Conservation (phyloP, 2,888 invertebrate genomes). For the Dysmachus trigonus region DNA sequence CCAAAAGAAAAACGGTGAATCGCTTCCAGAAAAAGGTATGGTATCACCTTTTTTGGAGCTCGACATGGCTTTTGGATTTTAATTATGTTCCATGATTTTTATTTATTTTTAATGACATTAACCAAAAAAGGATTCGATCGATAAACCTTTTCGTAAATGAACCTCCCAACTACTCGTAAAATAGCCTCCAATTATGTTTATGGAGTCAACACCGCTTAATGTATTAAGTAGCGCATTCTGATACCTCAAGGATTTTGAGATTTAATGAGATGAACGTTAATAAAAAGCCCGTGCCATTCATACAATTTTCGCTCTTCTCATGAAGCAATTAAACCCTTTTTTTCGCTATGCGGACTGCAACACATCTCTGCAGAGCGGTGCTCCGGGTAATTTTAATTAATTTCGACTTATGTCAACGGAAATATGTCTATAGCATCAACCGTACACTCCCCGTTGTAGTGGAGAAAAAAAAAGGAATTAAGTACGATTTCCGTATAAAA, state of each 20-base stretch:
- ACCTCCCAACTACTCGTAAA: not conserved
- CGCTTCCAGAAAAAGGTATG: no score
- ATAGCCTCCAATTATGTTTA: not conserved
- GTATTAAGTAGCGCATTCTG: not conserved
- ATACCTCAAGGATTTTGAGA: not conserved
- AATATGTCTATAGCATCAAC: not conserved
- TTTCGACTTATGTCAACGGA: conserved; percentile 8
- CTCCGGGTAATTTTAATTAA: conserved; percentile 20
- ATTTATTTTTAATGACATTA: no score
- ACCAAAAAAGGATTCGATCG: not conserved
- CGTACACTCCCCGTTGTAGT: not conserved
- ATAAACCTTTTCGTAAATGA: not conserved
- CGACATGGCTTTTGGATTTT: no score
- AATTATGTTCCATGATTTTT: no score
- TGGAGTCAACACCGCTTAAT: not conserved
- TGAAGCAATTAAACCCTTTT: not conserved
- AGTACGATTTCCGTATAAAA: conserved; percentile 21
- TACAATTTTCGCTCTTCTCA: not conserved
- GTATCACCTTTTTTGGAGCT: no score
- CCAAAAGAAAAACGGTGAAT: no score
- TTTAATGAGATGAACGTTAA: not conserved
- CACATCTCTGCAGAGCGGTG: not conserved
- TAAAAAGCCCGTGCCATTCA: not conserved
- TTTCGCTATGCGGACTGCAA: not conserved
- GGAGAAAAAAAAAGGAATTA: conserved; percentile 13